Evolutionary conservation across 2,797 vertebrate species (phyloP).

Genomic region (Calcarius lapponicus): DNA sequence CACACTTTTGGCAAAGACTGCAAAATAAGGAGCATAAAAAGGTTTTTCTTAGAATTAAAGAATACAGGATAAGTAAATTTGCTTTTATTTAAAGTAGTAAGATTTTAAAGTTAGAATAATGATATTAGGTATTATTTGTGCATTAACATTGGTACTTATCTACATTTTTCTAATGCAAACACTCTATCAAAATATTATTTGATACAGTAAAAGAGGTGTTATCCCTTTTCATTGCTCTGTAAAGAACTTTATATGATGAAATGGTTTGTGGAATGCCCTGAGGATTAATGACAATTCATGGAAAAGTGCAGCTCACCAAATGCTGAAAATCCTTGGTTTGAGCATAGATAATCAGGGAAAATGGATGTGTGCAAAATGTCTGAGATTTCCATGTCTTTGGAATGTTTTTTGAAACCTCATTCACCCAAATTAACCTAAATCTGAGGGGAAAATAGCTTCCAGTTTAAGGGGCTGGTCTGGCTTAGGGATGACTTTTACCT

Average conservation of each 20-base stretch:
- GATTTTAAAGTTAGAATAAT: background rate
- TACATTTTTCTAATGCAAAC: background rate
- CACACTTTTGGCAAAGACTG: background rate
- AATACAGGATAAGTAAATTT: background rate
- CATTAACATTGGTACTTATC: background rate
- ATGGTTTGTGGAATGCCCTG: background rate
- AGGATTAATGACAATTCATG: background rate
- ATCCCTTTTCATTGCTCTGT: background rate
- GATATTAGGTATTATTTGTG: background rate
- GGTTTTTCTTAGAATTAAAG: background rate
- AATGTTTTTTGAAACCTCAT: background rate
- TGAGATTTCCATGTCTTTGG: background rate
- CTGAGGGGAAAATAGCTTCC: background rate
- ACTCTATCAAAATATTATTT: background rate
- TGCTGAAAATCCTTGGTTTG: background rate
- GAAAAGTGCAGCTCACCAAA: background rate
- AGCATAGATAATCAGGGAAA: background rate
- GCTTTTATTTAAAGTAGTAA: background rate
- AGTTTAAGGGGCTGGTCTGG: background rate
- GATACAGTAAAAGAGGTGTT: background rate
- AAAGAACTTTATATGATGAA: background rate
- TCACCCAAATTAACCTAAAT: background rate
- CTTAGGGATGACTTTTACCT: background rate
- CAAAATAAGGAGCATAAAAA: background rate
- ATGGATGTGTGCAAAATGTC: background rate